phyloP scores from a whole-genome alignment of 2,113 vertebrate genomes.

The Symphodus melops region DNA sequence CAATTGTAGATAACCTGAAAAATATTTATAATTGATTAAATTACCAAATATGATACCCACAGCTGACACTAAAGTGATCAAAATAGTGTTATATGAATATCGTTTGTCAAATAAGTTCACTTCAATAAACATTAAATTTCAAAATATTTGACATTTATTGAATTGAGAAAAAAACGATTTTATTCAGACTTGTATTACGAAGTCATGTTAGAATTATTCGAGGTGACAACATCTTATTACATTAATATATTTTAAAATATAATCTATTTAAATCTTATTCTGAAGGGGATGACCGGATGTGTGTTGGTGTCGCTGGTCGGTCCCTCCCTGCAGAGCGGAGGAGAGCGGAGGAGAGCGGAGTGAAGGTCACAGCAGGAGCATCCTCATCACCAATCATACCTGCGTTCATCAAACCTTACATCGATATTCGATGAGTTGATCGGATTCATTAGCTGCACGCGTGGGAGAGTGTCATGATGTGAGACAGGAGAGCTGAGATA shows the following conservation, averaged over 20 bases:
- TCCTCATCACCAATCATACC: background rate
- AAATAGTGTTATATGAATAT: too few species aligned
- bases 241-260: too few species aligned
- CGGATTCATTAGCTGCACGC: background rate
- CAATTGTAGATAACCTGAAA: background rate
- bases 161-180: too few species aligned
- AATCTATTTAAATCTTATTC: too few species aligned
- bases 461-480: background rate
- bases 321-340: conserved; percentile 32
- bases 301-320: background rate
- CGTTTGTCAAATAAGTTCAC: too few species aligned
- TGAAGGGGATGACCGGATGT: conserved; percentile 37
- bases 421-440: background rate
- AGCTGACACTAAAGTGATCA: too few species aligned
- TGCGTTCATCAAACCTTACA: conserved; percentile 5
- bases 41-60: too few species aligned
- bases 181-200: too few species aligned
- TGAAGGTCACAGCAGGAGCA: conserved; percentile 69
- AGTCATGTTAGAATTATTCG: too few species aligned
- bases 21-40: background rate
- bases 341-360: conserved; percentile 37
- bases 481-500: conserved; percentile 10
- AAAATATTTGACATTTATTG: too few species aligned
- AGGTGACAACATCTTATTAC: too few species aligned
- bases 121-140: too few species aligned